These are phyloP conservation scores for Vollenhovia emeryi DNA, from an alignment of 1,140 invertebrate genomes.

Conservation along the genomic window DNA sequence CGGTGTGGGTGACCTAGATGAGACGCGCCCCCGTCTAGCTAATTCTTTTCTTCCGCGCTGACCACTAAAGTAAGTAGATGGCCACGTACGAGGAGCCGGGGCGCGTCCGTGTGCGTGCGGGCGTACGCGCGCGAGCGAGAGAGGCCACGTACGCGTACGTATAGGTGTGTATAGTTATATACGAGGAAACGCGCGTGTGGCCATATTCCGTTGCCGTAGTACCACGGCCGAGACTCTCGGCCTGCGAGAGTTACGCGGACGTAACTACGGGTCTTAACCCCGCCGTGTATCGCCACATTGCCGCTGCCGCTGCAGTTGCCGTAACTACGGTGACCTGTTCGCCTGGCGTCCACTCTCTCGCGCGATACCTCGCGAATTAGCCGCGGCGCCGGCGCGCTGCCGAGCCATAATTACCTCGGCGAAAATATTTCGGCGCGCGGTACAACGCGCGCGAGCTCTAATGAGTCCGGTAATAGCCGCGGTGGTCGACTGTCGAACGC, in stretches of 20 bases:
- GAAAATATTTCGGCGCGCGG: conserved; percentile 28
- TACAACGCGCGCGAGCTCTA: neutral
- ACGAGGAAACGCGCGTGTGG: conserved; percentile 32
- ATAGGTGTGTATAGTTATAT: conserved; percentile 7
- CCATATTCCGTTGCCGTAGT: conserved; percentile 62
- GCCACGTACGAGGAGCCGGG: conserved; percentile 77
- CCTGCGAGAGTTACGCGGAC: conserved; percentile 64
- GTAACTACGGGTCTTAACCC: conserved; percentile 58
- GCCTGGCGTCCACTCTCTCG: neutral
- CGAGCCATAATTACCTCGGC: conserved; percentile 29
- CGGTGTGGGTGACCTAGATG: conserved; percentile 84
- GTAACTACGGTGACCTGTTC: conserved; percentile 22
- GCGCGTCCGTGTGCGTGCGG: conserved; percentile 40
- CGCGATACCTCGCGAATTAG: conserved; percentile 33
- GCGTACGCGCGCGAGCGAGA: conserved; percentile 4
- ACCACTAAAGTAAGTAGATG: conserved; percentile 85
- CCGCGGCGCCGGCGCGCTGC: conserved; percentile 1
- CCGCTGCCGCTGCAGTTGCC: neutral
- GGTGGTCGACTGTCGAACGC: neutral
- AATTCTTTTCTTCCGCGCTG: conserved; percentile 85
- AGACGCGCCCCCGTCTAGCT: conserved; percentile 84
- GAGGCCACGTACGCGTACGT: neutral
- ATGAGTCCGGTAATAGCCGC: conserved; percentile 37
- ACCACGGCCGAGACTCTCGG: conserved; percentile 52
- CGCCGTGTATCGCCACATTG: conserved; percentile 16